These are phyloP conservation scores for Etheostoma nigrum DNA, from an alignment of 2,797 vertebrate species.

Conservation along the genomic window DNA sequence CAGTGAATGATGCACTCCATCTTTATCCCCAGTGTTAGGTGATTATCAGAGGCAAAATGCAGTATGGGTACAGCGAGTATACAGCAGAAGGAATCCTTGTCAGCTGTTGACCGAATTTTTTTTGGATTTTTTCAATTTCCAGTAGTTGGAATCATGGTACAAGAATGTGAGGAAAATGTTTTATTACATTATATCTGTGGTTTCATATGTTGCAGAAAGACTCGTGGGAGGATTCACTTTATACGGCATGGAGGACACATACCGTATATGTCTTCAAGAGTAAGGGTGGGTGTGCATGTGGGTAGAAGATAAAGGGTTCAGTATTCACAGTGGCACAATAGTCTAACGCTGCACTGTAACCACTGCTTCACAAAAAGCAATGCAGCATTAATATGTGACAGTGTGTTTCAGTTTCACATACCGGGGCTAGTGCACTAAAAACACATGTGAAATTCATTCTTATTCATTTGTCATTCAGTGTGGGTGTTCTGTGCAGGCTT, in stretches of 20 bases:
- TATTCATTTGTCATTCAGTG: slow-evolving; percentile 60
- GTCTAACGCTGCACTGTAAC: slow-evolving; percentile 8
- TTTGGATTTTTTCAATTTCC: not conserved
- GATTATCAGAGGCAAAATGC: slow-evolving; percentile 31
- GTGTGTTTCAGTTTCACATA: slow-evolving; percentile 21
- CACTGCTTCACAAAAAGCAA: slow-evolving; percentile 21
- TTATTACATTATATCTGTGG: not conserved
- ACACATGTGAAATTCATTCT: slow-evolving; percentile 48
- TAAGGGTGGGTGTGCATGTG: slow-evolving; percentile 6
- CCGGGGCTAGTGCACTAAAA: slow-evolving; percentile 15
- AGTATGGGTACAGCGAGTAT: not conserved
- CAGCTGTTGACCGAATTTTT: slow-evolving; percentile 1
- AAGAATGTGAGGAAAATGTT: not conserved
- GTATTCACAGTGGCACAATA: slow-evolving; percentile 28
- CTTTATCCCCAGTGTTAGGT: slow-evolving; percentile 25
- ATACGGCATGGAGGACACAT: not conserved
- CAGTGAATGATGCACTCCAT: slow-evolving; percentile 28
- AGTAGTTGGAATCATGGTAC: slow-evolving; percentile 4
- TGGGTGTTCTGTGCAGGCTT: slow-evolving; percentile 32
- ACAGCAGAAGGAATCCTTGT: slow-evolving; percentile 12
- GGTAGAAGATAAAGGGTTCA: slow-evolving; percentile 2
- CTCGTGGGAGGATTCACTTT: not conserved
- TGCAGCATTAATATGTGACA: slow-evolving; percentile 35
- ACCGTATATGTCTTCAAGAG: not conserved
- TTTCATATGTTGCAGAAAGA: slow-evolving; percentile 20